Base-by-base conservation (phyloP, 1,140 invertebrate genomes). In the Platyscapa corneri region DNA sequence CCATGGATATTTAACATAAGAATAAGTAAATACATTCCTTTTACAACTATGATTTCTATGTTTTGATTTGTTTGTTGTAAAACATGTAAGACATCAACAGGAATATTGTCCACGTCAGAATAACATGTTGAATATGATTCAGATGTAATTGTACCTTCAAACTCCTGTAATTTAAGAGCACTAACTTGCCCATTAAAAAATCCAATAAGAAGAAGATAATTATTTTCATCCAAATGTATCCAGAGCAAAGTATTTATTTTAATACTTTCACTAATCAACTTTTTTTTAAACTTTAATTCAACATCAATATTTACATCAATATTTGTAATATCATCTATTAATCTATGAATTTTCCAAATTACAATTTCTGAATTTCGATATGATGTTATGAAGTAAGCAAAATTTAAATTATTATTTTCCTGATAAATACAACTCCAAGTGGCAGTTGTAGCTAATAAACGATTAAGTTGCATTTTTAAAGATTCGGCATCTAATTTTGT, bases 291-390 rank as follows among this genome's bases (percentile, higher is more conserved):
- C 83, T 79, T 75, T 46, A 86, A 64, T n/a, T 83, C 82, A 23
- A 89, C 77, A 27, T 91, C 86, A n/a, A 77, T 30, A 7, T 64
- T 79, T 39, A 86, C 87, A 39, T 87, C 81, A 32, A 88, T 27
- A 23, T 85, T 64, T 27, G 87, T 42, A 42, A 20, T 84, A 16
- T 87, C 85, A 75, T 91, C 86, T 10, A 65, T 39, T 18, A 92
- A 39, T 75, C 76, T 87, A 37, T 86, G 46, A 39, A 93, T 81
- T 89, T 89, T 90, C 89, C 90, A 93, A 46, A 93, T 85, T 0
- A 88, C 87, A 84, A 93, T 72, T 56, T 93, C 92, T 16, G 87
- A 88, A 82, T 88, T 92, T 27, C 89, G 79, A 83, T 91, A 92
- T 32, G 90, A 89, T n/a, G 89, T 87, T 1, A 88, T 86, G 7